Evolutionary conservation across 2,797 vertebrate genomes (phyloP), one percentile per base, ranked within the genome.

Genomic region (Gymnoscopelus microlampas): DNA sequence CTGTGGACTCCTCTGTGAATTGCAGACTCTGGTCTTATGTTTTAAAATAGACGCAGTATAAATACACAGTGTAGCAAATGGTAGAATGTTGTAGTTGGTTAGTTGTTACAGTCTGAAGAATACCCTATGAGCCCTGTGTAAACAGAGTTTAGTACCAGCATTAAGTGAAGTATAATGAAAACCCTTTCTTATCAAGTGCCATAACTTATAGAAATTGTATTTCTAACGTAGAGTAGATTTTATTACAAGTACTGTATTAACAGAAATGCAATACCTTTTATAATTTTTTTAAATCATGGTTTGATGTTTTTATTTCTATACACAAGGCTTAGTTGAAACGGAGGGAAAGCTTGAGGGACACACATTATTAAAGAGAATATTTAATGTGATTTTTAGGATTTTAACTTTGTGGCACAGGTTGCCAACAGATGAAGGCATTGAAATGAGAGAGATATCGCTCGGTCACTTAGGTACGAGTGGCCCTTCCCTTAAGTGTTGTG

Each of bases 181-280:
- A 64, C 29, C 24, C 50, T 44, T 44, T 59, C 32, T 75, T 15
- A 32, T 61, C 58, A 69, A 23, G 89, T 90, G 88, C 88, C 89
- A 91, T 89, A 77, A 78, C 8, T 62, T 35, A n/a, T 57, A 55
- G 39, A 44, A 61, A 44, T 0, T 70, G 48, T 66, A 69, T 39
- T 53, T 70, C 80, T 13, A 66, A 4, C 60, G 8, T 75, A 57
- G 60, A 67, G 39, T 44, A 44, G 39, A 44, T 44, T 44, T 44
- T 44, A 29, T 29, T 29, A 29, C 26, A 44, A 44, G 39, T 44
- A 44, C 39, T 44, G 39, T 44, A 44, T 44, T 44, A 44, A 44
- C 39, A 44, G 9, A 44, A 44, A 44, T 44, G 39, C 39, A 44
- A 44, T 44, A 44, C 39, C 39, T 44, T 44, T 44, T 44, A 44